Conservation (phyloP, 2,797 vertebrate species). For the Tarsius wallacei region DNA sequence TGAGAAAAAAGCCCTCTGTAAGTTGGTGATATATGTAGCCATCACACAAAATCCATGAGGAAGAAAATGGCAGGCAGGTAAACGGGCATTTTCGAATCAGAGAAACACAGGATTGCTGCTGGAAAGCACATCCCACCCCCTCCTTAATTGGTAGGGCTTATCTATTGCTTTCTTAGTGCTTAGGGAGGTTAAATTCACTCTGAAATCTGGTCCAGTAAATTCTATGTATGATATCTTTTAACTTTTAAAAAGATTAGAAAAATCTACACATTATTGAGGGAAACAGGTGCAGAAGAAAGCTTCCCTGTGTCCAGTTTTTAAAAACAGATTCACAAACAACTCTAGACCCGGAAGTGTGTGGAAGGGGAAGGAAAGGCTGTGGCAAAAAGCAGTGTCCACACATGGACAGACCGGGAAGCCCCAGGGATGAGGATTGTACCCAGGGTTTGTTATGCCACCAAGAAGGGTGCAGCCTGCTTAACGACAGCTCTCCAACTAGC, state of each 20-base stretch:
- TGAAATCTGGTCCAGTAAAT: not conserved
- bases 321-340: not conserved
- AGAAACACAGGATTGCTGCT: not conserved
- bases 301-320: not conserved
- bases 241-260: constrained; percentile 27
- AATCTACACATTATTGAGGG: constrained; percentile 22
- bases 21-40: not conserved
- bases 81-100: not conserved
- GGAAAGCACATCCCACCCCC: not conserved
- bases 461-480: not conserved
- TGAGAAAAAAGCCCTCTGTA: not conserved
- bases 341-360: not conserved
- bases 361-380: not conserved
- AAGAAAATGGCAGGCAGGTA: not conserved
- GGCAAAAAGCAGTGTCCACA: not conserved
- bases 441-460: not conserved
- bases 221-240: not conserved
- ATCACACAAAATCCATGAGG: not conserved
- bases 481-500: not conserved
- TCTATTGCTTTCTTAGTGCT: not conserved
- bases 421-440: not conserved
- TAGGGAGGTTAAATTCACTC: not conserved
- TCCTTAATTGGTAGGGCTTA: not conserved
- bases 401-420: not conserved
- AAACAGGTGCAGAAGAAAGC: constrained; percentile 4